These are phyloP conservation scores for Calliphora vomitoria DNA, from an alignment of 2,888 invertebrate species.

Conservation along the genomic window DNA sequence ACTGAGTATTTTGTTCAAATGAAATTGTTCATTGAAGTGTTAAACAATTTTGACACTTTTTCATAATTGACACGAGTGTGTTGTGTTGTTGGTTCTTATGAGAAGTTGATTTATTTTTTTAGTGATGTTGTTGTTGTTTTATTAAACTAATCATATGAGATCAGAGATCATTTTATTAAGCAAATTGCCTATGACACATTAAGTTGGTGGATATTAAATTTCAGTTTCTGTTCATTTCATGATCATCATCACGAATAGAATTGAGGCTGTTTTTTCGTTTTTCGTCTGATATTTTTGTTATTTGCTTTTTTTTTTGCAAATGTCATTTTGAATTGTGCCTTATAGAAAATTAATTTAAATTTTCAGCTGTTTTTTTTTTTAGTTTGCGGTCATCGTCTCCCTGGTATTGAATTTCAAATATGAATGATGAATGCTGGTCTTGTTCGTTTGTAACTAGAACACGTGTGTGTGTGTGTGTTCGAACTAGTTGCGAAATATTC, in stretches of 20 bases:
- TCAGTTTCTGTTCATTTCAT: slow-evolving; percentile 21
- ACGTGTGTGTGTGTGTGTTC: slow-evolving; percentile 30
- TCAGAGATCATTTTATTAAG: slow-evolving; percentile 67
- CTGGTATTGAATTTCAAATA: slow-evolving; percentile 53
- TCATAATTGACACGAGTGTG: slow-evolving; percentile 71
- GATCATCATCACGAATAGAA: slow-evolving; percentile 56
- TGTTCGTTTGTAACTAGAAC: slow-evolving; percentile 23
- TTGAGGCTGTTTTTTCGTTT: not conserved
- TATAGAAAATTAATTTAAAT: slow-evolving; percentile 24
- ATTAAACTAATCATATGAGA: slow-evolving; percentile 51
- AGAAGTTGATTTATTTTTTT: slow-evolving; percentile 10
- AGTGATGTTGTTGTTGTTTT: slow-evolving; percentile 42
- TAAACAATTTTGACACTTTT: slow-evolving; percentile 75
- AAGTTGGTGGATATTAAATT: slow-evolving; percentile 66
- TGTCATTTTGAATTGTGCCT: slow-evolving; percentile 65
- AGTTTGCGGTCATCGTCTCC: slow-evolving; percentile 68
- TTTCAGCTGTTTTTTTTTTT: not conserved
- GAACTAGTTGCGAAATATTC: slow-evolving; percentile 30
- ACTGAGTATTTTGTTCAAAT: slow-evolving; percentile 36
- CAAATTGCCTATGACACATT: slow-evolving; percentile 72
- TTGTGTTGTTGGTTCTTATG: slow-evolving; percentile 2
- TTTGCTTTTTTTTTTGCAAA: slow-evolving; percentile 59
- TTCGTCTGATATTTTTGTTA: slow-evolving; percentile 24
- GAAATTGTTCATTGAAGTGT: slow-evolving; percentile 71
- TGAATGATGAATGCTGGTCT: slow-evolving; percentile 31